Conservation (phyloP, 2,888 invertebrate genomes). For the Apodemia zela region DNA sequence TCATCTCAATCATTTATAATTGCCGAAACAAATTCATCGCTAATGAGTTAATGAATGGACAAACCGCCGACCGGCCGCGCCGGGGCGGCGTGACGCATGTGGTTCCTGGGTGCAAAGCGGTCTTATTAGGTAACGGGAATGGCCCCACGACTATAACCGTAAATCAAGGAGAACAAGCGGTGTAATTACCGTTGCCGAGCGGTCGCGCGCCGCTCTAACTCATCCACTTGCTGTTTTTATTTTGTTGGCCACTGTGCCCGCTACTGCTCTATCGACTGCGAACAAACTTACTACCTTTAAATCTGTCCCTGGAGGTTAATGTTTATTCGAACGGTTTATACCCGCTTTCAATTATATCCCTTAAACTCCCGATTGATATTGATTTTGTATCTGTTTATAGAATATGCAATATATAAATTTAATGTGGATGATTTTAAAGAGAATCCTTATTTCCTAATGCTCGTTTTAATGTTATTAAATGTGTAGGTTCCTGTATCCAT, state of each 20-base stretch:
- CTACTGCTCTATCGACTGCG: conserved; percentile 74
- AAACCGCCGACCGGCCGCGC: conserved; percentile 41
- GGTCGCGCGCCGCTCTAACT: conserved; percentile 77
- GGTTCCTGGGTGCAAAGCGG: conserved; percentile 75
- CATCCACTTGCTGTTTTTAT: conserved; percentile 77
- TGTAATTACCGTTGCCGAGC: conserved; percentile 79
- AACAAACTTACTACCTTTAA: conserved; percentile 74
- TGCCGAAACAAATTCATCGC: conserved; percentile 69
- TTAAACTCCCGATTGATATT: conserved; percentile 19
- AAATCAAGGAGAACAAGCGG: conserved; percentile 81
- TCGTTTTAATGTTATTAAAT: too few relatives aligned
- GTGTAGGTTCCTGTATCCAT: too few relatives aligned
- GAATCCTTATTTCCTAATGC: too few relatives aligned
- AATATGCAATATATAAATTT: too few relatives aligned
- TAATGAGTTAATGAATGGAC: conserved; percentile 74
- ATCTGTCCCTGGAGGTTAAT: conserved; percentile 72
- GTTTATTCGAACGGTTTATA: conserved; percentile 64
- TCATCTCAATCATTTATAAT: conserved; percentile 72
- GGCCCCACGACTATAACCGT: conserved; percentile 81
- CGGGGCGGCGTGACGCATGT: conserved; percentile 60
- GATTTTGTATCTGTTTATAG: background rate
- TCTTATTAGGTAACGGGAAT: conserved; percentile 80
- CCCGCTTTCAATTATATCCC: conserved; percentile 58
- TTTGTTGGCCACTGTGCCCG: conserved; percentile 67
- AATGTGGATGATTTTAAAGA: too few relatives aligned